phyloP scores from a whole-genome alignment of 2,888 invertebrate species.

The Leucophenga montana region DNA sequence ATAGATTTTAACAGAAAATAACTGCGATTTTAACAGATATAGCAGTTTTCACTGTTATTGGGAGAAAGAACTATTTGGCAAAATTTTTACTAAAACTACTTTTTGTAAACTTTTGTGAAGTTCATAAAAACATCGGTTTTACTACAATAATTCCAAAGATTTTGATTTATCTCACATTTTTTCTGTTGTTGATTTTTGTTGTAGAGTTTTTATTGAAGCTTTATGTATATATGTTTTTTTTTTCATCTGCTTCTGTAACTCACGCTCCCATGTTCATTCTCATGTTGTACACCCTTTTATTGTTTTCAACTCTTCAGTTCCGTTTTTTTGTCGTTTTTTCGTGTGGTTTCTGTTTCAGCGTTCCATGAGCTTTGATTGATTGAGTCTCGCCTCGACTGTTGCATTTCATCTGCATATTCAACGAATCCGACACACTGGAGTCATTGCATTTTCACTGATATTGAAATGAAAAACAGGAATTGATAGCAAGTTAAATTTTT shows the following conservation, averaged over 20 bases:
- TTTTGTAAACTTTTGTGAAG: no score
- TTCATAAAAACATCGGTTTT: no score
- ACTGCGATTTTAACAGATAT: no score
- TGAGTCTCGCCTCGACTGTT: conserved; percentile 1
- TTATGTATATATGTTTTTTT: background rate
- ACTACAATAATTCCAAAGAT: no score
- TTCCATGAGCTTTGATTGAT: conserved; percentile 25
- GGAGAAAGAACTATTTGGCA: no score
- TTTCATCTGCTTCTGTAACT: background rate
- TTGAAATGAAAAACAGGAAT: conserved; percentile 3
- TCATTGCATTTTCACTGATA: background rate
- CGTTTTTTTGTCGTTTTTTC: background rate
- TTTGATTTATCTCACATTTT: background rate
- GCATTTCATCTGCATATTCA: no score
- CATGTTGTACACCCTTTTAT: conserved; percentile 5
- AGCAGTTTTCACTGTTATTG: no score
- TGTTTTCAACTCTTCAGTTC: background rate
- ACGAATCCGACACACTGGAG: background rate
- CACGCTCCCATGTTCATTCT: background rate
- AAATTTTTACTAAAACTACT: no score
- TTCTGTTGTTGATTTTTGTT: background rate
- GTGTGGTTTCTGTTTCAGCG: conserved; percentile 13
- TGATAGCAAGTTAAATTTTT: background rate
- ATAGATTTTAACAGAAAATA: no score
- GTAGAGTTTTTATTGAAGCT: background rate